Conservation (phyloP, 1,140 invertebrate species). For the Catajapyx aquilonaris region DNA sequence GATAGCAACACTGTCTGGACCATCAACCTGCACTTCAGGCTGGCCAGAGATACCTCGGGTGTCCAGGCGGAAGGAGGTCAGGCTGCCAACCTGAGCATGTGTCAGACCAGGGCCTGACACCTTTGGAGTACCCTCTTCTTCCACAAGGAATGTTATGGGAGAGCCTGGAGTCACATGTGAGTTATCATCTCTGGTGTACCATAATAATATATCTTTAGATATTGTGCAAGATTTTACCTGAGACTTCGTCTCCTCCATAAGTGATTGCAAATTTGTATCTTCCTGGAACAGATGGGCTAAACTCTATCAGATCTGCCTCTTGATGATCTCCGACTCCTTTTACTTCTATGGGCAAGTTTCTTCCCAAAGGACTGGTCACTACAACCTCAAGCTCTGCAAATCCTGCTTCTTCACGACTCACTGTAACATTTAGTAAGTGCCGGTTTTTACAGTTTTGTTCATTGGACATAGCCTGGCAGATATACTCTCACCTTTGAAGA, state of each 20-base stretch:
- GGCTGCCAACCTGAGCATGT: conserved; percentile 18
- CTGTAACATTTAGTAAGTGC: too few species aligned
- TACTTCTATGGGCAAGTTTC: conserved; percentile 61
- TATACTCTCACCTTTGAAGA: conserved; percentile 50
- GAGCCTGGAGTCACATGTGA: conserved; percentile 22
- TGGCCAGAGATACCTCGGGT: conserved; percentile 30
- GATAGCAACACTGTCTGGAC: conserved; percentile 42
- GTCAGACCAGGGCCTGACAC: conserved; percentile 25
- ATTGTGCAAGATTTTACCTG: too few species aligned
- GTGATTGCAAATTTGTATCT: conserved; percentile 72
- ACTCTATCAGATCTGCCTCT: conserved; percentile 51
- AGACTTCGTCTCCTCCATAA: conserved; percentile 52
- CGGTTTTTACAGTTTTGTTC: too few species aligned
- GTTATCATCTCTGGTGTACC: neutral
- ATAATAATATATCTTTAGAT: neutral
- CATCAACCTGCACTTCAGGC: conserved; percentile 33
- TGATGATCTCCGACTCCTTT: conserved; percentile 47
- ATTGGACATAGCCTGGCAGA: too few species aligned
- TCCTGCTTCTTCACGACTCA: conserved; percentile 68
- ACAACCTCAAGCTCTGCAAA: conserved; percentile 73
- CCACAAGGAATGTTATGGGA: conserved; percentile 33
- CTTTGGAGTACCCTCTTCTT: conserved; percentile 33
- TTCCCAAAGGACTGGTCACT: conserved; percentile 69
- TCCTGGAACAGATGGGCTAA: conserved; percentile 67
- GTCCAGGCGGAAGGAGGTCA: conserved; percentile 20